A percentile compares a stretch with the other conserved stretches of the same genome.
Evolutionary conservation across 2,888 invertebrate genomes (phyloP).

Genomic region (Lacanobia wlatinum): DNA sequence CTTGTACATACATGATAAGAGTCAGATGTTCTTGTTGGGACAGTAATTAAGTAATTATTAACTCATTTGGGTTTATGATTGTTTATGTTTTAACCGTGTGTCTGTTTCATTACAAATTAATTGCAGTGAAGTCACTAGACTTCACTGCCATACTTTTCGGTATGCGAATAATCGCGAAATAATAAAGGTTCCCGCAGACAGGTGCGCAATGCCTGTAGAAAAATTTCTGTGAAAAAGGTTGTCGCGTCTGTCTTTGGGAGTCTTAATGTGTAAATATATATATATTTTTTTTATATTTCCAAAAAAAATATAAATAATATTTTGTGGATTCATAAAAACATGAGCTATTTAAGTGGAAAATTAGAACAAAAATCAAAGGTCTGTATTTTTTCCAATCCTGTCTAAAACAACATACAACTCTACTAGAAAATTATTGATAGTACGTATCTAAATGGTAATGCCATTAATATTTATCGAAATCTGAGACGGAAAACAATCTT

Average conservation of each 20-base stretch:
- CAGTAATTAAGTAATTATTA: slow-evolving; percentile 29
- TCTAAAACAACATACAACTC: neutral
- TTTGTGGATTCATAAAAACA: too few species aligned
- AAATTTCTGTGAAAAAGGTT: neutral
- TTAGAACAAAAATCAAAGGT: too few species aligned
- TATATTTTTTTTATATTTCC: too few species aligned
- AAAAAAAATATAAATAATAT: too few species aligned
- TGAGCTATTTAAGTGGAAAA: too few species aligned
- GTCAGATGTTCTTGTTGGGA: slow-evolving; percentile 11
- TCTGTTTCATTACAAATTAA: neutral
- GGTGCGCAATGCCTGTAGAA: neutral
- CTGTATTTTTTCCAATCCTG: too few species aligned
- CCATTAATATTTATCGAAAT: neutral
- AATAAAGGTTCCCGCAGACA: neutral
- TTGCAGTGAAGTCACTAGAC: neutral
- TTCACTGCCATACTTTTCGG: too few species aligned
- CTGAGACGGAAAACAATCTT: neutral
- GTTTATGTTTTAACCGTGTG: neutral
- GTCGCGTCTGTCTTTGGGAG: neutral
- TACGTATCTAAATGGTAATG: slow-evolving; percentile 13
- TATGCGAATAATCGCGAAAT: neutral
- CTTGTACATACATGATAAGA: slow-evolving; percentile 5
- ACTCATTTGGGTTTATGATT: slow-evolving; percentile 21
- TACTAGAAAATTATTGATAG: too few species aligned
- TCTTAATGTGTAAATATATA: neutral